Conservation (phyloP, 1,140 invertebrate genomes). For the Anastrepha ludens region DNA sequence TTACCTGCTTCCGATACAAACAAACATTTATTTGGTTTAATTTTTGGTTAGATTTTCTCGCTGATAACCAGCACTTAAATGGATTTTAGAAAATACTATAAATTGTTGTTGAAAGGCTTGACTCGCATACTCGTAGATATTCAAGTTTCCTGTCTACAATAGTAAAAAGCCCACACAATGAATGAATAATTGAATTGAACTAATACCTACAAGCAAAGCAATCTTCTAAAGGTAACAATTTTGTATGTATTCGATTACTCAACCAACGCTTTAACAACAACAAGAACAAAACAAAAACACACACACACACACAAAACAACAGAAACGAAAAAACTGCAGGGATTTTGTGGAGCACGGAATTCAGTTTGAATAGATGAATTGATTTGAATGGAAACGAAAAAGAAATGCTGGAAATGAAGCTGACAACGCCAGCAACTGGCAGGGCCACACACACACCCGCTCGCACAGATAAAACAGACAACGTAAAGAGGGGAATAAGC, state of each 20-base stretch:
- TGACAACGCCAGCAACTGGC: background rate
- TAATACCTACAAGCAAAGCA: conserved; percentile 17
- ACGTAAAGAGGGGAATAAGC: background rate
- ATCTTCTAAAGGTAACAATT: conserved; percentile 35
- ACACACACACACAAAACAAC: background rate
- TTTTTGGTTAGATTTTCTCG: background rate
- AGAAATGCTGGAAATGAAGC: background rate
- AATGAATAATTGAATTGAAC: conserved; percentile 43
- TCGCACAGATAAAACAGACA: background rate
- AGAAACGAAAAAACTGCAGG: background rate
- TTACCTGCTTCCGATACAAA: too few relatives aligned
- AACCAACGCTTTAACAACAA: conserved; percentile 28
- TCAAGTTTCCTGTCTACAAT: conserved; percentile 7
- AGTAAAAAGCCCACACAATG: conserved; percentile 29
- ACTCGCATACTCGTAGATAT: background rate
- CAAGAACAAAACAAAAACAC: background rate
- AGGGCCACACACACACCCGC: background rate
- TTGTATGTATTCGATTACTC: conserved; percentile 21
- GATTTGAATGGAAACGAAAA: conserved; percentile 20
- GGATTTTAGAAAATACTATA: conserved; percentile 15
- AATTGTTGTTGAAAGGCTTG: background rate
- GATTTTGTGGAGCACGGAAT: conserved; percentile 31
- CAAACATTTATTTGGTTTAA: background rate
- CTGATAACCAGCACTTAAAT: conserved; percentile 16
- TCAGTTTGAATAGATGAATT: conserved; percentile 42